Evolutionary conservation across 2,888 invertebrate species (phyloP).

Genomic region (Thymelicus sylvestris): DNA sequence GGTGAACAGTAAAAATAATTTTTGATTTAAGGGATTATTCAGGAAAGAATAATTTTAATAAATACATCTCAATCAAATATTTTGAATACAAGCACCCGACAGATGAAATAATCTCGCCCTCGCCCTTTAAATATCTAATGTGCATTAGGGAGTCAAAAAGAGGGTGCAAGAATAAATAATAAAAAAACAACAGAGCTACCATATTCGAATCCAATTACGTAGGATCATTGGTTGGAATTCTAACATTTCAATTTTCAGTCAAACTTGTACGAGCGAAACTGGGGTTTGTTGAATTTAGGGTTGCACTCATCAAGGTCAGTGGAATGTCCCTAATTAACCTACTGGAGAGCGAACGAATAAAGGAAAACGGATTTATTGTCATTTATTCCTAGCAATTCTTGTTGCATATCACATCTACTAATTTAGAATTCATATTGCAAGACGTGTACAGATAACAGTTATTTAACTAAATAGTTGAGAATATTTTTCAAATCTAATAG

Average conservation of each 20-base stretch:
- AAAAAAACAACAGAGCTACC: conserved; percentile 5
- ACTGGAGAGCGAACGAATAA: neutral
- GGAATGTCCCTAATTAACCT: neutral
- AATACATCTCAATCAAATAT: neutral
- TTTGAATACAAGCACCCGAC: neutral
- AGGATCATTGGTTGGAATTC: conserved; percentile 42
- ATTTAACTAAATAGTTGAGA: no score
- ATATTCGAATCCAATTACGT: conserved; percentile 44
- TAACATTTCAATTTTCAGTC: conserved; percentile 24
- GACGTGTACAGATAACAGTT: no score
- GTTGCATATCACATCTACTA: no score
- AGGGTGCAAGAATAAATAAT: conserved; percentile 17
- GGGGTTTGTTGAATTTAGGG: conserved; percentile 16
- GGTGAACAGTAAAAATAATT: no score
- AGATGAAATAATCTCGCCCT: neutral
- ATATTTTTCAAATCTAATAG: no score
- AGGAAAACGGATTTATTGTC: neutral
- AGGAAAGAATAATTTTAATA: no score
- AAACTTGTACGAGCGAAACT: neutral
- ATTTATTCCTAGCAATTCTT: neutral
- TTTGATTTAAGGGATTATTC: no score
- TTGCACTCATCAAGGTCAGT: conserved; percentile 19
- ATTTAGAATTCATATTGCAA: no score
- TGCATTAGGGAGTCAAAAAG: conserved; percentile 12
- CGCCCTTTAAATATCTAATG: conserved; percentile 6